phyloP scores from a whole-genome alignment of 2,797 vertebrate species.

The Spinibarbus caldwelli region DNA sequence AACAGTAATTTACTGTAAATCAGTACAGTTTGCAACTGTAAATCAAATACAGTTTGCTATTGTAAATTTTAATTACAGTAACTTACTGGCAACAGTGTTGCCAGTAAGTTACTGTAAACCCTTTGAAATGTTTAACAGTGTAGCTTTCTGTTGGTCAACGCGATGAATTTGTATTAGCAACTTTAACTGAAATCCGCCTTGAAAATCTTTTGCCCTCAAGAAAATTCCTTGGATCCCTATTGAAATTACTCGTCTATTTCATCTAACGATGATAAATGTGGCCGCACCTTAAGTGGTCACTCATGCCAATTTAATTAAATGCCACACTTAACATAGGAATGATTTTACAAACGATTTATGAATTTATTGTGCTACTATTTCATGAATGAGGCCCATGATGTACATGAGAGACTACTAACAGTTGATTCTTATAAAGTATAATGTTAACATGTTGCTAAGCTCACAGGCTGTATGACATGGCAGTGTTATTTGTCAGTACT shows the following conservation, averaged over 20 bases:
- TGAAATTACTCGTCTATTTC: neutral
- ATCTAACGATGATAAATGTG: neutral
- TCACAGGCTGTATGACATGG: too few relatives aligned
- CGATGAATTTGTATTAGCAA: too few relatives aligned
- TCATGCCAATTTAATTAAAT: neutral
- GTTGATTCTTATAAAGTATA: too few relatives aligned
- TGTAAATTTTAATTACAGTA: too few relatives aligned
- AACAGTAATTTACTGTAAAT: too few relatives aligned
- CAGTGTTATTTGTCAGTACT: neutral
- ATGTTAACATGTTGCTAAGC: too few relatives aligned
- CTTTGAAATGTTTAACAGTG: too few relatives aligned
- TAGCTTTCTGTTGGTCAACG: neutral
- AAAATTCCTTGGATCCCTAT: neutral
- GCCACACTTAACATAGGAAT: neutral
- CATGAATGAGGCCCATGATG: neutral
- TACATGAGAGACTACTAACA: neutral
- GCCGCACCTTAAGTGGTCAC: neutral
- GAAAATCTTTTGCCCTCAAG: neutral
- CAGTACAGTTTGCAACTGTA: too few relatives aligned
- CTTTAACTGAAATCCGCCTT: neutral
- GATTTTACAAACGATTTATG: neutral
- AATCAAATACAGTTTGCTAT: too few relatives aligned
- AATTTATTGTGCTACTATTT: neutral
- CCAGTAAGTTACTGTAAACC: too few relatives aligned
- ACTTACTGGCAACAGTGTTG: too few relatives aligned